phyloP scores from a whole-genome alignment of 2,888 invertebrate genomes.

The Stenodema calcarata region DNA sequence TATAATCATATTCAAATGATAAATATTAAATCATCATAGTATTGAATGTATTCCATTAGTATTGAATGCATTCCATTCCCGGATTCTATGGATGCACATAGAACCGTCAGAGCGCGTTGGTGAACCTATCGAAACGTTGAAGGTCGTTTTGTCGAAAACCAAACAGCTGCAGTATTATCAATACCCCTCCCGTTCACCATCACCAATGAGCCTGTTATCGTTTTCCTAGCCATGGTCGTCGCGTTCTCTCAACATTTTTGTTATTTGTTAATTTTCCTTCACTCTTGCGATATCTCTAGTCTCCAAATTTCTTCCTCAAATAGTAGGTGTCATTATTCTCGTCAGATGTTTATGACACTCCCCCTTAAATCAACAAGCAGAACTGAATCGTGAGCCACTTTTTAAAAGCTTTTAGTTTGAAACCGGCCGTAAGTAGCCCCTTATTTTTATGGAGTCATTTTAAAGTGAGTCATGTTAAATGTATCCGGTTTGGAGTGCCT shows the following conservation, averaged over 20 bases:
- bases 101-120: no score
- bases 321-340: neutral
- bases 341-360: neutral
- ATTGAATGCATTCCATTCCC: no score
- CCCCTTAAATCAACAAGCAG: neutral
- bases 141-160: neutral
- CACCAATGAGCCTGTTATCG: no score
- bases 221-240: neutral
- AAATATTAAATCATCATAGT: no score
- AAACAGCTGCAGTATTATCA: neutral
- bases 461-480: neutral
- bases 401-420: neutral
- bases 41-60: no score
- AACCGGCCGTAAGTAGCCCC: neutral
- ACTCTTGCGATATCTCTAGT: neutral
- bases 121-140: neutral
- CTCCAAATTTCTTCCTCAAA: neutral
- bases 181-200: no score
- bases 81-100: no score
- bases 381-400: neutral
- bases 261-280: neutral
- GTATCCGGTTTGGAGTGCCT: neutral
- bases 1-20: no score
- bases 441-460: neutral
- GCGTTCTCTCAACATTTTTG: no score